Evolutionary conservation across 2,888 invertebrate species (phyloP).

Genomic region (Phytoseiulus persimilis): DNA sequence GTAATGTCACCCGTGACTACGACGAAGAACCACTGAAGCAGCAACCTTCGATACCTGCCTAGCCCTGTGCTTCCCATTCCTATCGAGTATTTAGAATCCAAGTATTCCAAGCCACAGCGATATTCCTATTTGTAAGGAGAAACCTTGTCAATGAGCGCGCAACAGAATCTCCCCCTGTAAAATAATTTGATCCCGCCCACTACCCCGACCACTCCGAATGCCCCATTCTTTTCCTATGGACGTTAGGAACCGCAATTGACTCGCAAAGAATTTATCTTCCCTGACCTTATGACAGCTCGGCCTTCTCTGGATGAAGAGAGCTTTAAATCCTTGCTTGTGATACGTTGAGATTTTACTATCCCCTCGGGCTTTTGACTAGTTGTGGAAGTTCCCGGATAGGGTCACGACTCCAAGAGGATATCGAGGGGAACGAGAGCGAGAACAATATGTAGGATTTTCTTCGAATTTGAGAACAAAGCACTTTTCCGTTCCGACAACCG

Average conservation of each 20-base stretch:
- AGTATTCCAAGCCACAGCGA: neutral
- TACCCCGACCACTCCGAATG: neutral
- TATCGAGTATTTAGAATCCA: neutral
- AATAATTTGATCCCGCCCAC: too few species aligned
- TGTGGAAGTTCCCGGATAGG: neutral
- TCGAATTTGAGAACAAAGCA: neutral
- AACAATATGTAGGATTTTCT: too few species aligned
- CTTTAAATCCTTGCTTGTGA: neutral
- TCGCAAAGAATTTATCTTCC: neutral
- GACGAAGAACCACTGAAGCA: conserved; percentile 12
- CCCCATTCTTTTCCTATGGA: neutral
- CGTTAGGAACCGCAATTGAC: neutral
- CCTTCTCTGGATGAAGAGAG: neutral
- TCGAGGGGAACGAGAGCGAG: too few species aligned
- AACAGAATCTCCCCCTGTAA: neutral
- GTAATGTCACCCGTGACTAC: conserved; percentile 42
- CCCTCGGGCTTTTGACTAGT: neutral
- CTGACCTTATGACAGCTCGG: neutral
- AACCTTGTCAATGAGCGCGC: neutral
- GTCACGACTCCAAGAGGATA: too few species aligned
- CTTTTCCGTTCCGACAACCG: neutral
- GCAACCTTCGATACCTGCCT: neutral
- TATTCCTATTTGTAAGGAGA: neutral
- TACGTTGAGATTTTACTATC: neutral
- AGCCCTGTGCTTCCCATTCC: neutral